Conservation (phyloP, 2,113 vertebrate species). For the Bothrops jararaca region DNA sequence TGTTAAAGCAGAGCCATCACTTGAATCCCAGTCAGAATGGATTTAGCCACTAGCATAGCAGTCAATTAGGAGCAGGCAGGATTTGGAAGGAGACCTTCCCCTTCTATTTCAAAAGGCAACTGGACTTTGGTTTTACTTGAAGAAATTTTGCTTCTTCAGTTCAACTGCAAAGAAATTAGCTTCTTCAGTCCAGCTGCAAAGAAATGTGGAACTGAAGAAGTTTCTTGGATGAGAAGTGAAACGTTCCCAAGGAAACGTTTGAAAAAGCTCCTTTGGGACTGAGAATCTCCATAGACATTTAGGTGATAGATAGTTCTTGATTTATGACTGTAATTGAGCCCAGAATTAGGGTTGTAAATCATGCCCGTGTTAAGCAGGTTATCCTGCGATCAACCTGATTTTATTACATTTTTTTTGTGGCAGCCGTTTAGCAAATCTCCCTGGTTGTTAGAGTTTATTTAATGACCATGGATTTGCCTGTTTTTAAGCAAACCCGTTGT, state of each 20-base stretch:
- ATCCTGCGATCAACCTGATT: neutral
- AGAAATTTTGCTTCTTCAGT: neutral
- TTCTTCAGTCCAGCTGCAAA: neutral
- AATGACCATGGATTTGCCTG: no score
- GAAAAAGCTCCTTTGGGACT: neutral
- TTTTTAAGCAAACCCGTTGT: neutral
- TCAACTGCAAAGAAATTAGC: neutral
- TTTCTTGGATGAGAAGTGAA: neutral
- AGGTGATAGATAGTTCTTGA: neutral
- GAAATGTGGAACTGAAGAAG: neutral
- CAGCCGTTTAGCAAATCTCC: neutral
- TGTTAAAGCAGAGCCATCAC: neutral
- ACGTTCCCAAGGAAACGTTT: neutral
- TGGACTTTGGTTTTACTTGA: neutral
- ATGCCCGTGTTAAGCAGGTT: neutral
- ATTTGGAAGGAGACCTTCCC: neutral
- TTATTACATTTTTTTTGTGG: neutral
- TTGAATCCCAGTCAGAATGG: neutral
- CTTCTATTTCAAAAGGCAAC: neutral
- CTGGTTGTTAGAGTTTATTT: neutral
- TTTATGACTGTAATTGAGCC: neutral
- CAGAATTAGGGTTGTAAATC: neutral
- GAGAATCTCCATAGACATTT: neutral
- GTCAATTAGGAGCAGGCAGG: neutral
- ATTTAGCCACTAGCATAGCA: no score